Conservation (phyloP, 1,140 invertebrate genomes). For the Grapholita molesta region DNA sequence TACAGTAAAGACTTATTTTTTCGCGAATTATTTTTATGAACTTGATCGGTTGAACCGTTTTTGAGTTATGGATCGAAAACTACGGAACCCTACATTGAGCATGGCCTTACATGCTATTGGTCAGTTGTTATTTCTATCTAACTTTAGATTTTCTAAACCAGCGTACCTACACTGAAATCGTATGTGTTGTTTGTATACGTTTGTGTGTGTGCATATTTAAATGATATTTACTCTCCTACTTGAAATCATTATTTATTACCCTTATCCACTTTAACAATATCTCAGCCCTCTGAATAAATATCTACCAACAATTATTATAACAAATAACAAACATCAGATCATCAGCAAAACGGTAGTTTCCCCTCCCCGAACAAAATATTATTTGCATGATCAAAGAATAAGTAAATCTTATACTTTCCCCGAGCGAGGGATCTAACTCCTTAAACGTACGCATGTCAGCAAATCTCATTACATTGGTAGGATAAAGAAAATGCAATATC, state of each 20-base stretch:
- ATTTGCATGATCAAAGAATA: constrained; percentile 40
- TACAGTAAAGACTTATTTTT: no score
- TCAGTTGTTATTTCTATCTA: no score
- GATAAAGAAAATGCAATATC: constrained; percentile 49
- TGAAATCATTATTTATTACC: background rate
- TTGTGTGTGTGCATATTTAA: background rate
- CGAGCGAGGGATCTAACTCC: constrained; percentile 33
- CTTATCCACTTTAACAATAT: background rate
- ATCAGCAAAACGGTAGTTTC: constrained; percentile 5
- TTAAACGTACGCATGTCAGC: constrained; percentile 42
- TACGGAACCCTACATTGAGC: no score
- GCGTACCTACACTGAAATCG: no score
- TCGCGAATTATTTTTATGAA: no score
- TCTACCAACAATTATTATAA: background rate
- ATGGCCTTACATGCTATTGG: no score
- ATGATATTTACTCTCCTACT: background rate
- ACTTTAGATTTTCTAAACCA: no score
- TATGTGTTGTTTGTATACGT: background rate
- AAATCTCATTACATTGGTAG: constrained; percentile 52
- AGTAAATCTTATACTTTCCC: constrained; percentile 39
- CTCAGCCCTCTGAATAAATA: background rate
- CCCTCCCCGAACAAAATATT: constrained; percentile 16
- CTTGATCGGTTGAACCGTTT: no score
- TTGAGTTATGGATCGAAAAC: no score
- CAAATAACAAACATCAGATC: background rate